Conservation (phyloP, 2,113 vertebrate species). For the Aspidoscelis tigris region DNA sequence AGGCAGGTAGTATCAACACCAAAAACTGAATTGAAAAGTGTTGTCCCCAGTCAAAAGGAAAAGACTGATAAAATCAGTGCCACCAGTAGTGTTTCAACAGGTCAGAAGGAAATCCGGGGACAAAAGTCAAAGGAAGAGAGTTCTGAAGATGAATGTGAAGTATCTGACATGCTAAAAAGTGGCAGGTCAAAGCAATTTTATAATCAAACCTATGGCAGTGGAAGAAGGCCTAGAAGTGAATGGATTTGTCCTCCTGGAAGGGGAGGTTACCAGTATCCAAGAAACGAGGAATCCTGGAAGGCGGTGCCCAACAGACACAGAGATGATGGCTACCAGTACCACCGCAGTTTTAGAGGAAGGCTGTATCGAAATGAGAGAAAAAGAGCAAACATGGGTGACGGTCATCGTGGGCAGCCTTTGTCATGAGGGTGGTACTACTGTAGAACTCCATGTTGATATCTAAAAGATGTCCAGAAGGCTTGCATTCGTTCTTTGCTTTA, state of each 20-base stretch:
- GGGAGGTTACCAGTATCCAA: slow-evolving; percentile 75
- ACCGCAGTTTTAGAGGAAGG: slow-evolving; percentile 73
- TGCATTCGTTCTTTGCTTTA: slow-evolving; percentile 52
- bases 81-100: slow-evolving; percentile 34
- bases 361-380: slow-evolving; percentile 74
- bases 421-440: slow-evolving; percentile 52
- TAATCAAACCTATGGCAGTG: slow-evolving; percentile 76
- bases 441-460: slow-evolving; percentile 37
- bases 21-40: slow-evolving; percentile 54
- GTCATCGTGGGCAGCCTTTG: slow-evolving; percentile 74
- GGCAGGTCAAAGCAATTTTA: slow-evolving; percentile 82
- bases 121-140: slow-evolving; percentile 77
- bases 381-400: slow-evolving; percentile 74
- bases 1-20: background rate
- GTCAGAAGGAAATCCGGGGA: slow-evolving; percentile 62
- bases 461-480: slow-evolving; percentile 53
- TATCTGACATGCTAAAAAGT: slow-evolving; percentile 76
- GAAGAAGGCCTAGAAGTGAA: slow-evolving; percentile 76
- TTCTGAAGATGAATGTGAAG: slow-evolving; percentile 80
- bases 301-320: slow-evolving; percentile 71
- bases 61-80: slow-evolving; percentile 66
- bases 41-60: slow-evolving; percentile 60
- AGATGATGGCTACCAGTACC: slow-evolving; percentile 75
- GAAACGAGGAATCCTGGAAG: slow-evolving; percentile 79
- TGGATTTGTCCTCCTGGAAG: slow-evolving; percentile 71